Base-by-base conservation (phyloP, 2,113 vertebrate species). In the Lates calcarifer region DNA sequence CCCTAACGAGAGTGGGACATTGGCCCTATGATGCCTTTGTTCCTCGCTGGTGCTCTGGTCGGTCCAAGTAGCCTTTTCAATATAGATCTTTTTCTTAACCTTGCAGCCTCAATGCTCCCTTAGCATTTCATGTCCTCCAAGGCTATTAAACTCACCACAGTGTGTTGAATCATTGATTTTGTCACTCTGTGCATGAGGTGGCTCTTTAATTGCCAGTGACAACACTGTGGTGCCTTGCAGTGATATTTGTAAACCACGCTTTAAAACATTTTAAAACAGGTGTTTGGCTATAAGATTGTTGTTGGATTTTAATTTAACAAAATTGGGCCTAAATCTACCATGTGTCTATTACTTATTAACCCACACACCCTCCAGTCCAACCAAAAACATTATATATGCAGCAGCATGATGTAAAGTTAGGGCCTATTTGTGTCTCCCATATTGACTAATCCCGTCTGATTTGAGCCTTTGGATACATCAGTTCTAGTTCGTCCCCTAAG, bases 111-210 rank as follows among this genome's bases (percentile, higher is more conserved):
- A 39, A 61, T 47, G 65, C 89, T 85, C 86, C 57, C 63, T 81
- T 80, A 79, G 87, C 89, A 69, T 86, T 79, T 67, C 37, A 74
- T 79, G 75, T 82, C 77, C 74, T 91, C 82, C 63, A 55, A 84
- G 87, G 74, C 83, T 81, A 77, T 90, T 91, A 87, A 85, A 90
- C 77, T 71, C 77, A 74, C 71, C 87, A 83, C 85, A 83, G 76
- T 61, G 84, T 82, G 85, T 87, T 88, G 87, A 74, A 79, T 87
- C 91, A 94, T 92, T 92, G 92, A 94, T 94, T 94, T 87, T 91
- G 90, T 90, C 92, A 83, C 88, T 88, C 76, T 62, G 69, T 56
- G 73, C 66, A 88, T 67, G 61, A 89, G 87, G 77, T 90, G 88
- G 72, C 70, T 56, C 78, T 89, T 75, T 91, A 93, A 94, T 91